Evolutionary conservation across 30 jellyfish, hydroid and myxozoan species (phyloP).

Genomic region (Aurelia sp.): DNA sequence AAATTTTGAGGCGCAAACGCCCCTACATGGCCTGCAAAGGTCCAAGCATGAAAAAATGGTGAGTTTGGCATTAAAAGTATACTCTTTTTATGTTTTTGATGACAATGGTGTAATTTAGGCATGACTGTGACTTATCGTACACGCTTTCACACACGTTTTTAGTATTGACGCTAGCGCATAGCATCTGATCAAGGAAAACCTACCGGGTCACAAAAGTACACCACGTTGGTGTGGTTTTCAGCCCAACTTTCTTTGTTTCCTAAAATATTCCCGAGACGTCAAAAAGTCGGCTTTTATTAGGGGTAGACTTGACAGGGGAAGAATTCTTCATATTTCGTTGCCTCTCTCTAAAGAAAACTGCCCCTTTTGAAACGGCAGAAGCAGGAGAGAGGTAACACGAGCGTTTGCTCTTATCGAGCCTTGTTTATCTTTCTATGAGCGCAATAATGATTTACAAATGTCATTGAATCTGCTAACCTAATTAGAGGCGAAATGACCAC

Average conservation of each 20-base stretch:
- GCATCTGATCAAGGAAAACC: constrained; percentile 14
- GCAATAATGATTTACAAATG: too few relatives aligned
- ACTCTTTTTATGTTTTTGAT: constrained; percentile 50
- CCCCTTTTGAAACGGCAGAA: neutral
- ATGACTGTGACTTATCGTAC: constrained; percentile 78
- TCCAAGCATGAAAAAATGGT: constrained; percentile 17
- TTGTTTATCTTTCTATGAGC: too few relatives aligned
- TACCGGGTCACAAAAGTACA: constrained; percentile 50
- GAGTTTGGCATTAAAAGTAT: constrained; percentile 53
- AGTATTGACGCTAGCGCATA: constrained; percentile 23
- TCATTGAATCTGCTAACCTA: neutral
- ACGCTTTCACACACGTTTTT: constrained; percentile 72
- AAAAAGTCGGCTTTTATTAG: neutral
- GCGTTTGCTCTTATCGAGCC: too few relatives aligned
- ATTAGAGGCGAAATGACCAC: constrained; percentile 4
- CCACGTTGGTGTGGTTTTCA: constrained; percentile 64
- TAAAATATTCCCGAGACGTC: neutral
- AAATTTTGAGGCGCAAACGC: neutral
- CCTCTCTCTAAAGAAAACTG: constrained; percentile 2
- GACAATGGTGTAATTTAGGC: constrained; percentile 88
- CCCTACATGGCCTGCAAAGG: constrained; percentile 32
- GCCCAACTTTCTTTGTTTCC: constrained; percentile 21
- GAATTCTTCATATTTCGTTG: neutral
- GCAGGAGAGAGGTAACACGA: too few relatives aligned
- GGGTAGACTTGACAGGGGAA: neutral